Base-by-base conservation (phyloP, 2,888 invertebrate species). In the Tetheella fluctuosa region DNA sequence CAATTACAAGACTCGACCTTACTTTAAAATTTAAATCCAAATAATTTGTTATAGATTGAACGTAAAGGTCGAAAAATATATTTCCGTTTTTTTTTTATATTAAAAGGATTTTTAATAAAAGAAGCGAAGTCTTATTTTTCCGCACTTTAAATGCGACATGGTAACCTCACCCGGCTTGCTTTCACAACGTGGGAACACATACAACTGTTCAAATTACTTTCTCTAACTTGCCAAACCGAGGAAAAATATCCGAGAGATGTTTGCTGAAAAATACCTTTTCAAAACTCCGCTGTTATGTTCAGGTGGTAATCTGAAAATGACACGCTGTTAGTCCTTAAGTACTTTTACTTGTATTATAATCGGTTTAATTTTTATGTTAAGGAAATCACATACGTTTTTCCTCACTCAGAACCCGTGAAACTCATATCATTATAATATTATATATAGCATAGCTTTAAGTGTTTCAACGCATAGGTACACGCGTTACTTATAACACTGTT, bases 381-480 rank as follows among this genome's bases (percentile, higher is more conserved):
- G 10, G 52, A 57, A 23, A 13, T 57, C 55, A 42, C 34, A 12
- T 59, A 62, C 64, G 67, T 62, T 17, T 68, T 72, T 75, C 79
- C 81, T 83, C 83, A 88, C 90, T 91, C 90, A 88, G 83, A 86
- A 84, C 83, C 79, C 74, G 77, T 63, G 68, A 56, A 69, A 70
- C 64, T 64, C 61, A 64, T 68, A 65, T 76, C 74, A 79, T 73
- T 69, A 68, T 71, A 73, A 62, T 65, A 64, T 56, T 59, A 58
- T 71, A n/a, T n/a, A 77, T 83, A 82, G 80, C 71, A 74, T 90
- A 93, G 93, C 92, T 93, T 92, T 93, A 91, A 91, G 91, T 93
- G 92, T 93, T 88, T 81, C 80, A 86, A 82, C 76, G 84, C 87
- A 81, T 88, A 85, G 80, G 88, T 82, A 88, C 86, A 90, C 86